Evolutionary conservation across 2,113 vertebrate genomes (phyloP).

Genomic region (Siniperca knerii): DNA sequence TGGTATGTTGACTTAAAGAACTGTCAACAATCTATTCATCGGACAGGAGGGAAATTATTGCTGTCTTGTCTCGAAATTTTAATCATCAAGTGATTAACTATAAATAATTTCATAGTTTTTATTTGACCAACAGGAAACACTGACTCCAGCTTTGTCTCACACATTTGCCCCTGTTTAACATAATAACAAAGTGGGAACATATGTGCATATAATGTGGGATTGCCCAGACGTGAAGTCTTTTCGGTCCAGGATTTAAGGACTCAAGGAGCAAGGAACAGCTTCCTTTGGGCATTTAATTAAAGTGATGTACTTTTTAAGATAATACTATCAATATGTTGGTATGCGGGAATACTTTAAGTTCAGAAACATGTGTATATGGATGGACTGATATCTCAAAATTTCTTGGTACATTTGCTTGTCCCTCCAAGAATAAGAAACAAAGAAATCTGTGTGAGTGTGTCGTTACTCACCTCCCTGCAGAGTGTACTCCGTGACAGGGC

Average conservation of each 20-base stretch:
- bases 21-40: neutral
- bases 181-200: neutral
- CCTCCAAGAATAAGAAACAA: neutral
- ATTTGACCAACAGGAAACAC: neutral
- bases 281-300: neutral
- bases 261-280: neutral
- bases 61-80: neutral
- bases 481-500: conserved; percentile 92
- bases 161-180: neutral
- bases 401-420: neutral
- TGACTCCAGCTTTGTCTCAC: neutral
- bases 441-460: neutral
- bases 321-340: neutral
- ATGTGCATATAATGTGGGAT: neutral
- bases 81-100: neutral
- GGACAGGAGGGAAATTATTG: neutral
- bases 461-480: conserved; percentile 93
- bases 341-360: neutral
- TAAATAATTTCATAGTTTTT: neutral
- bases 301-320: neutral
- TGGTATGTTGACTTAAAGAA: neutral
- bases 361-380: neutral
- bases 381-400: neutral
- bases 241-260: neutral
- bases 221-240: neutral